phyloP scores from a whole-genome alignment of 2,113 vertebrate genomes.

The Anarhynchus alexandrinus region DNA sequence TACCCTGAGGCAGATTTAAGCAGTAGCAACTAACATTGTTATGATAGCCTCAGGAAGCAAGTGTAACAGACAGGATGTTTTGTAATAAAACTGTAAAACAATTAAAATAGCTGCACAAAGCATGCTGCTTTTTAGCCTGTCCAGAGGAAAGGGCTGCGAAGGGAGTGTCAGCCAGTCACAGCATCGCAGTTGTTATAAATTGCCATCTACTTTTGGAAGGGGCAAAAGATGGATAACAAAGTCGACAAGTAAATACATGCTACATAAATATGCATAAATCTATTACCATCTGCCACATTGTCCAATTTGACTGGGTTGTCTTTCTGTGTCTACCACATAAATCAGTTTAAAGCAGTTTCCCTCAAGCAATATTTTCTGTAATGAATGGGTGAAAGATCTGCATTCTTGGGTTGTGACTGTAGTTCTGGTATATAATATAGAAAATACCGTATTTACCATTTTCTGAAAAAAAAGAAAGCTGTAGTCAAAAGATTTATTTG shows the following conservation, averaged over 20 bases:
- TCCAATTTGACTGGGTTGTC: slow-evolving; percentile 71
- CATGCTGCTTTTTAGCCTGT: slow-evolving; percentile 47
- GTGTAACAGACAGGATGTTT: slow-evolving; percentile 74
- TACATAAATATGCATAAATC: slow-evolving; percentile 77
- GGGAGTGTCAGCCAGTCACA: slow-evolving; percentile 47
- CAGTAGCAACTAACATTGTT: slow-evolving; percentile 70
- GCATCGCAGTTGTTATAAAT: slow-evolving; percentile 64
- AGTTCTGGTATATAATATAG: slow-evolving; percentile 49
- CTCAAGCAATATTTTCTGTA: slow-evolving; percentile 61
- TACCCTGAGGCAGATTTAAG: slow-evolving; percentile 65
- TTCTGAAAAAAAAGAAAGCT: not conserved
- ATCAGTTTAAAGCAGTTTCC: slow-evolving; percentile 73
- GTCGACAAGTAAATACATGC: slow-evolving; percentile 71
- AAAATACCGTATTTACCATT: slow-evolving; percentile 44
- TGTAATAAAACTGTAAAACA: slow-evolving; percentile 80
- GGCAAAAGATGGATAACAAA: slow-evolving; percentile 71
- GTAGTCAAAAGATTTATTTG: slow-evolving; percentile 54
- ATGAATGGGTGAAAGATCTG: slow-evolving; percentile 67
- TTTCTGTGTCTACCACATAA: slow-evolving; percentile 69
- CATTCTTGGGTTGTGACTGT: slow-evolving; percentile 58
- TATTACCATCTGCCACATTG: slow-evolving; percentile 72
- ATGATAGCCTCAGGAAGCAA: slow-evolving; percentile 75
- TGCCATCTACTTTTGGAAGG: slow-evolving; percentile 55
- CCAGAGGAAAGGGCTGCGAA: slow-evolving; percentile 55
- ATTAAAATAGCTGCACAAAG: slow-evolving; percentile 75